A percentile compares a stretch with the other conserved stretches of the same genome.
phyloP scores from a whole-genome alignment of 1,140 invertebrate genomes.

The Meloidogyne exigua region DNA sequence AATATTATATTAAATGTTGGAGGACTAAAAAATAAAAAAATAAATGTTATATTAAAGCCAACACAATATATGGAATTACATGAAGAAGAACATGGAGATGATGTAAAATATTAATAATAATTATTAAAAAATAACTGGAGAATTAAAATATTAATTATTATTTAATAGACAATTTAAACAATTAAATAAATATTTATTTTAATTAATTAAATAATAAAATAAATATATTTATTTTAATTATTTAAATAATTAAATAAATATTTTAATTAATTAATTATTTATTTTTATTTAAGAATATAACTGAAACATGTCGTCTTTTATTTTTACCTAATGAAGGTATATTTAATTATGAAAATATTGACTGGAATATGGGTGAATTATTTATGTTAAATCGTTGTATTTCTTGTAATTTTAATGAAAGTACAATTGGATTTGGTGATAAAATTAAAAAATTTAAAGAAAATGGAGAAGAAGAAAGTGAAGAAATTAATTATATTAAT shows the following conservation, averaged over 20 bases:
- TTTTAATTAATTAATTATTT: no score
- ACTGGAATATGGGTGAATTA: not conserved
- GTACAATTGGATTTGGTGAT: not conserved
- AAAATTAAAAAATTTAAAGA: not conserved
- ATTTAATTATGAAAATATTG: not conserved
- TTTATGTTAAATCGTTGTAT: not conserved
- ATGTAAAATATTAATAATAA: no score
- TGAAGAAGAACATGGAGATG: not conserved
- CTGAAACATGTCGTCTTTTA: not conserved
- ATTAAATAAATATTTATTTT: no score
- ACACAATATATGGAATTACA: constrained; percentile 1
- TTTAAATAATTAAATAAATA: no score
- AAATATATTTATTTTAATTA: no score
- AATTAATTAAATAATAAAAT: no score
- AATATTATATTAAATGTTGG: not conserved
- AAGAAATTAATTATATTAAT: not conserved
- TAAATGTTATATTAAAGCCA: not conserved
- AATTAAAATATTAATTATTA: no score
- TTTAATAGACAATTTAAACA: no score
- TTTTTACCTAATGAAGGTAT: not conserved
- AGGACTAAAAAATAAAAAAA: not conserved
- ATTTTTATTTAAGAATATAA: not conserved
- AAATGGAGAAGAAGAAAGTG: not conserved
- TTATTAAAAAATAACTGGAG: no score
- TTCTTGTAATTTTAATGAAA: not conserved